These are phyloP conservation scores for Bostrychus sinensis DNA, from an alignment of 2,113 vertebrate species.

Conservation along the genomic window DNA sequence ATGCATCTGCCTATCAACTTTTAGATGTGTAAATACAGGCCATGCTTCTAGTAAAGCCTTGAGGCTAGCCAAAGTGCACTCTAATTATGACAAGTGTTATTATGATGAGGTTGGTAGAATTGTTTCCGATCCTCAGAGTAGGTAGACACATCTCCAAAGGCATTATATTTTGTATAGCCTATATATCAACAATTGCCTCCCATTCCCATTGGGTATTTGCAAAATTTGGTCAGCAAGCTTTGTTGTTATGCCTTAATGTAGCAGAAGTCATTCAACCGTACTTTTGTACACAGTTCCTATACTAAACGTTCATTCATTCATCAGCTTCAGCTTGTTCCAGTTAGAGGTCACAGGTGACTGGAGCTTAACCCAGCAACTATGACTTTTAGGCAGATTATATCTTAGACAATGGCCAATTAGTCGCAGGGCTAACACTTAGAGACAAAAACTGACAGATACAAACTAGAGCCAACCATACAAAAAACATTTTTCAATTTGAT, in stretches of 20 bases:
- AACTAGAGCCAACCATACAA: no score
- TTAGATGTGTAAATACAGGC: conserved; percentile 66
- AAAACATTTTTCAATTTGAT: no score
- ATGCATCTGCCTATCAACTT: conserved; percentile 42
- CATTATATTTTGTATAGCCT: neutral
- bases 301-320: no score
- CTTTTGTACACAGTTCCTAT: no score
- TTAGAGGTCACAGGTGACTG: no score
- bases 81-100: conserved; percentile 60
- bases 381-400: no score
- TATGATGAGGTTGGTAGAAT: conserved; percentile 39
- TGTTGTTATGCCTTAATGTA: neutral
- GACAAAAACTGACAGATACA: no score
- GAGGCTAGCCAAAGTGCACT: conserved; percentile 53
- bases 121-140: conserved; percentile 34
- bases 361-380: no score
- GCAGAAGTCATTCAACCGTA: no score
- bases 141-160: conserved; percentile 20
- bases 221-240: neutral
- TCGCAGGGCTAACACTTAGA: no score
- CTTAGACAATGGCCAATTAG: no score
- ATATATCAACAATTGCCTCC: neutral
- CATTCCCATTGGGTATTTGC: neutral
- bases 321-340: no score
- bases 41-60: conserved; percentile 58